Evolutionary conservation across 1,140 invertebrate genomes (phyloP).

Genomic region (Chironomus tepperi): DNA sequence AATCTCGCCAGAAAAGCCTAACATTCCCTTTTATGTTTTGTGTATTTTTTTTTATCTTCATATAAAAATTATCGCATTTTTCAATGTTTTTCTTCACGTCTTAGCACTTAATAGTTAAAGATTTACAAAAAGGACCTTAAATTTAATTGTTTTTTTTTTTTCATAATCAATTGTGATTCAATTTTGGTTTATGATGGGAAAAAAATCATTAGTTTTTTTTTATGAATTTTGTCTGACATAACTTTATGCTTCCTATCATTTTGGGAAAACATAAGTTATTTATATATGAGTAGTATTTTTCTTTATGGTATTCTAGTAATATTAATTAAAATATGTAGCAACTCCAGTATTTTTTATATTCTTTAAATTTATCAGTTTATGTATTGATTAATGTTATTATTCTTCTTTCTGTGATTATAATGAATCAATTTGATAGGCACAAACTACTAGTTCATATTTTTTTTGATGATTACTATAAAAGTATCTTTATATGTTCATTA

Average conservation of each 20-base stretch:
- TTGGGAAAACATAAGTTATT: neutral
- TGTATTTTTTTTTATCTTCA: conserved; percentile 1
- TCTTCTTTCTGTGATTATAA: neutral
- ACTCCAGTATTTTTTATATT: neutral
- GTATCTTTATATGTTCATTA: no score
- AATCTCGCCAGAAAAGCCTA: conserved; percentile 4
- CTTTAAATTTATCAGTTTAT: neutral
- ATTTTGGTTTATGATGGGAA: neutral
- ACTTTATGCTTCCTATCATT: no score
- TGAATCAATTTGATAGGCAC: conserved; percentile 10
- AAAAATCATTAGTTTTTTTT: no score
- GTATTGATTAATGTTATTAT: neutral
- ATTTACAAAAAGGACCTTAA: conserved; percentile 2
- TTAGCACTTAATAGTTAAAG: neutral
- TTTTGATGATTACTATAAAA: neutral
- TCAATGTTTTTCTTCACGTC: neutral
- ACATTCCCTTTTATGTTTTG: neutral
- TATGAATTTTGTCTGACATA: no score
- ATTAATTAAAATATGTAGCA: conserved; percentile 10
- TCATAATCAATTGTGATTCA: neutral
- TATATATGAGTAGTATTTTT: neutral
- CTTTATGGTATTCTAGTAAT: neutral
- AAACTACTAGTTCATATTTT: conserved; percentile 2
- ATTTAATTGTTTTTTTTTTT: neutral
- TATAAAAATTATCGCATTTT: neutral